Evolutionary conservation across 2,797 vertebrate species (phyloP).

Genomic region (Enteromius afrohamiltoni): DNA sequence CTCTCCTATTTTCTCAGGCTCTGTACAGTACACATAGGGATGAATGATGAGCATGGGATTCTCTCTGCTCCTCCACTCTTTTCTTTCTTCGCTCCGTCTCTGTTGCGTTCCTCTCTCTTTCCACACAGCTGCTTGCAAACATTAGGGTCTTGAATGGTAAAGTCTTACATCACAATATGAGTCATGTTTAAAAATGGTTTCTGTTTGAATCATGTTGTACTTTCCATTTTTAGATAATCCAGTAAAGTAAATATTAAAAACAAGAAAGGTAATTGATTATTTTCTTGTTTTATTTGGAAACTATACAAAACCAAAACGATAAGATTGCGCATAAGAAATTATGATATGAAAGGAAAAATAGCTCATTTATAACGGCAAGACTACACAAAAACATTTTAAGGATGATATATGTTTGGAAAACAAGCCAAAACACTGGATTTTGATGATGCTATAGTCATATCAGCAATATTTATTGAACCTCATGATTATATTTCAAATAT

Average conservation of each 20-base stretch:
- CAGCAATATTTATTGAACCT: constrained; percentile 15
- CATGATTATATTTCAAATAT: constrained; percentile 7
- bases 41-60: constrained; percentile 42
- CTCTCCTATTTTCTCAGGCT: constrained; percentile 37
- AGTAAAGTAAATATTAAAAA: constrained; percentile 6
- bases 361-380: background rate
- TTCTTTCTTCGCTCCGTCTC: background rate
- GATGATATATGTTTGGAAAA: constrained; percentile 1
- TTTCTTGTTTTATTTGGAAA: background rate
- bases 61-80: background rate
- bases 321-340: background rate
- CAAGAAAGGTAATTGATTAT: background rate
- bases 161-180: background rate
- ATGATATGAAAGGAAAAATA: background rate
- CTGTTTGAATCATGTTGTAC: background rate
- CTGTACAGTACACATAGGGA: constrained; percentile 7
- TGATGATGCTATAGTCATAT: background rate
- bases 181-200: background rate
- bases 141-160: background rate
- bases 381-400: background rate
- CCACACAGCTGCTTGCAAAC: background rate
- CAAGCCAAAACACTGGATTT: background rate
- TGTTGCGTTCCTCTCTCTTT: background rate
- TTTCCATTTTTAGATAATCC: background rate
- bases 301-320: background rate